Evolutionary conservation across 2,113 vertebrate species (phyloP).

Genomic region (Megalops atlanticus): DNA sequence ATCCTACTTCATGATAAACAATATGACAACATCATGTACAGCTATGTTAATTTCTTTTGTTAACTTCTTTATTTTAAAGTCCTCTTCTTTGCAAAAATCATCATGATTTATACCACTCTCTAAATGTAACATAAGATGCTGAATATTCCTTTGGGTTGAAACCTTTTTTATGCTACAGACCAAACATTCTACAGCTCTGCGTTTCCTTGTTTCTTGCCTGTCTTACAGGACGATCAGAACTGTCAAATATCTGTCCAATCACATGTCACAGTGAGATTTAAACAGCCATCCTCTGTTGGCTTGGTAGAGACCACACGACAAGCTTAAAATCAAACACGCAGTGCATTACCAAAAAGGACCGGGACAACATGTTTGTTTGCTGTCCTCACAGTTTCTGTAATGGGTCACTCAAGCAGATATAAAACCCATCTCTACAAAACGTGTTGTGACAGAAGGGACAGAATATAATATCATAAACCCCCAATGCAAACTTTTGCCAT

Average conservation of each 20-base stretch:
- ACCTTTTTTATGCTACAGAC: too few species aligned
- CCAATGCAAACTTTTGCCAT: slow-evolving; percentile 43
- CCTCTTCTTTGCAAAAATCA: neutral
- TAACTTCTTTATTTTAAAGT: too few species aligned
- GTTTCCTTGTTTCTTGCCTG: too few species aligned
- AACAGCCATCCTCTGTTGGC: neutral
- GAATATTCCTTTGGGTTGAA: too few species aligned
- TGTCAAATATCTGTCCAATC: neutral
- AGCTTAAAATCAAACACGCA: slow-evolving; percentile 40
- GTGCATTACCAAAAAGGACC: slow-evolving; percentile 46
- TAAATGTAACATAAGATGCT: neutral
- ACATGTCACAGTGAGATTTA: neutral
- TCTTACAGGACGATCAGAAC: slow-evolving; percentile 3
- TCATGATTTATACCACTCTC: neutral
- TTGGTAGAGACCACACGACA: slow-evolving; percentile 9
- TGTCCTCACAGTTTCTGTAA: slow-evolving; percentile 49
- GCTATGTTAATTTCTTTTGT: too few species aligned
- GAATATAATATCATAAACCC: slow-evolving; percentile 48
- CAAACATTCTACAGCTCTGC: too few species aligned
- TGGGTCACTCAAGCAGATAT: slow-evolving; percentile 47
- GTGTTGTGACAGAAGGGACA: slow-evolving; percentile 46
- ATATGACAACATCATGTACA: too few species aligned
- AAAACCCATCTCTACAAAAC: slow-evolving; percentile 41
- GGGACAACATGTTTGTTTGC: slow-evolving; percentile 41
- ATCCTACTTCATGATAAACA: too few species aligned